Percentiles rank a stretch among this genome's conserved stretches.
Evolutionary conservation across 2,888 invertebrate genomes (phyloP).

Genomic region (Drosophila robusta): DNA sequence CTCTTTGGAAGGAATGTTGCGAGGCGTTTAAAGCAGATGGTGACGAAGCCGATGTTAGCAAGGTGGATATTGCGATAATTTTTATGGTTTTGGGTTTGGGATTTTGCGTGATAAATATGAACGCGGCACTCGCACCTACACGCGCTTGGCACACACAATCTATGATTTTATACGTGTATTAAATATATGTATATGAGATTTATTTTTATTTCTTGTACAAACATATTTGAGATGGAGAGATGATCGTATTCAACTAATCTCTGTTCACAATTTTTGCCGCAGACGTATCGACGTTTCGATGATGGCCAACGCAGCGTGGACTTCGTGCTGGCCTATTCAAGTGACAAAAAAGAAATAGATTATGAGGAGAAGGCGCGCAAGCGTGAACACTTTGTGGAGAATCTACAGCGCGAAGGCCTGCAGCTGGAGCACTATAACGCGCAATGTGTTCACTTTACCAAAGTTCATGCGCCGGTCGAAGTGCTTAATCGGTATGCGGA

Average conservation of each 20-base stretch:
- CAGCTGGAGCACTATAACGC: conserved; percentile 88
- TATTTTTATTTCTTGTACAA: no score
- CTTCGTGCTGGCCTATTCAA: conserved; percentile 88
- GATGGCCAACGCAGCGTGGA: conserved; percentile 87
- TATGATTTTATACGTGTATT: conserved; percentile 17
- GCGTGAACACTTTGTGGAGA: conserved; percentile 87
- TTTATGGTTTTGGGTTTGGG: not conserved
- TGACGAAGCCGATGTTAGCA: no score
- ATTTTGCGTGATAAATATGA: not conserved
- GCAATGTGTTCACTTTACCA: conserved; percentile 89
- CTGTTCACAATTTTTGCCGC: conserved; percentile 34
- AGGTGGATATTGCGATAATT: no score
- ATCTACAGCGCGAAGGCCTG: conserved; percentile 88
- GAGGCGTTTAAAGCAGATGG: no score
- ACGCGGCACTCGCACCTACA: conserved; percentile 31
- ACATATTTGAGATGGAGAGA: not conserved
- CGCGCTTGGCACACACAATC: conserved; percentile 33
- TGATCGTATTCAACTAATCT: not conserved
- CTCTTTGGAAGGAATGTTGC: no score
- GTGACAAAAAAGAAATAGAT: conserved; percentile 74
- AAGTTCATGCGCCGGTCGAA: conserved; percentile 90
- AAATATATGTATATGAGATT: not conserved
- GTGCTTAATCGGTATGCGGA: conserved; percentile 91
- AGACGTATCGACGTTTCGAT: conserved; percentile 86
- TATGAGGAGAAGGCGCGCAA: conserved; percentile 28